These are phyloP conservation scores for Eugnorisma glareosa DNA, from an alignment of 2,888 invertebrate genomes.

Conservation along the genomic window DNA sequence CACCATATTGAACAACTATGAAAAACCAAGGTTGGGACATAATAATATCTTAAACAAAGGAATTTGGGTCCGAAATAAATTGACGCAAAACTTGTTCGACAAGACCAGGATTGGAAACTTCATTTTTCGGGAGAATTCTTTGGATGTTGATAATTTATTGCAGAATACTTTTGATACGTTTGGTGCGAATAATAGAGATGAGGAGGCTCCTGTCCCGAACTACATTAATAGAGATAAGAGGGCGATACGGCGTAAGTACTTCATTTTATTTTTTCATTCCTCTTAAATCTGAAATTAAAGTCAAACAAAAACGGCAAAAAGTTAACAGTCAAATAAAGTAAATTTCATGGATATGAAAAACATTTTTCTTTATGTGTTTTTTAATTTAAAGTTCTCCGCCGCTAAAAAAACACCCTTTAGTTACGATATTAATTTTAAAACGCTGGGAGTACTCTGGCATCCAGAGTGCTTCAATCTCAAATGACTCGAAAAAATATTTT, in stretches of 20 bases:
- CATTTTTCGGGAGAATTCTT: constrained; percentile 78
- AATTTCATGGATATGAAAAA: too few species aligned
- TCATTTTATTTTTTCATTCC: neutral
- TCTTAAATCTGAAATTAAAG: too few species aligned
- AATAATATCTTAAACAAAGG: constrained; percentile 83
- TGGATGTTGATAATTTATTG: constrained; percentile 78
- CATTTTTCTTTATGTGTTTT: too few species aligned
- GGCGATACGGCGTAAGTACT: constrained; percentile 77
- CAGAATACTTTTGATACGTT: constrained; percentile 77
- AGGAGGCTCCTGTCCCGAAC: constrained; percentile 70
- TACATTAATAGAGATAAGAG: constrained; percentile 79
- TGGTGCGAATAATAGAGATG: constrained; percentile 69
- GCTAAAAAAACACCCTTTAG: too few species aligned
- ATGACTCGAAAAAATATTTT: too few species aligned
- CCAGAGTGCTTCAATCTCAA: too few species aligned
- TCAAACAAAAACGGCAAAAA: too few species aligned
- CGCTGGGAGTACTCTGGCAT: too few species aligned
- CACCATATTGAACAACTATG: constrained; percentile 68
- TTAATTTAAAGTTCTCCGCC: too few species aligned
- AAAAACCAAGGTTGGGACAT: constrained; percentile 76
- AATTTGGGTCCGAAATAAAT: constrained; percentile 76
- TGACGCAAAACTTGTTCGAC: constrained; percentile 61
- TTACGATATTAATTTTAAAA: too few species aligned
- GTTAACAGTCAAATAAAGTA: too few species aligned
- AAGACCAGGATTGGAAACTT: constrained; percentile 72